Conservation (phyloP, 2,797 vertebrate genomes). For the Ciconia nigra region DNA sequence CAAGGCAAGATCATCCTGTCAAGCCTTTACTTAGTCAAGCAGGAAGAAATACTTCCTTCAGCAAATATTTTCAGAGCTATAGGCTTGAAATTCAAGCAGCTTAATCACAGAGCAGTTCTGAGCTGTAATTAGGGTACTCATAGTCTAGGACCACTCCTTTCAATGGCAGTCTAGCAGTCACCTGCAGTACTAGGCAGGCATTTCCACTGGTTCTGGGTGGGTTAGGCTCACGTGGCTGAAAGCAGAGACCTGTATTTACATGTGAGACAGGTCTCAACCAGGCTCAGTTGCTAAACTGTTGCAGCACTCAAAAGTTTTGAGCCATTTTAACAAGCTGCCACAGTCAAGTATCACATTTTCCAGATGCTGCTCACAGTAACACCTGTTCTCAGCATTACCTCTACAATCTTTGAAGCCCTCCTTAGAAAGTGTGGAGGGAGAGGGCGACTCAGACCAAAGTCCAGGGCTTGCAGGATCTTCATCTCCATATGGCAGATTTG, state of each 20-base stretch:
- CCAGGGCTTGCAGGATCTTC: conserved; percentile 65
- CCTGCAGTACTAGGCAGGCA: neutral
- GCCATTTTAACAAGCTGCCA: neutral
- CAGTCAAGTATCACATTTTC: neutral
- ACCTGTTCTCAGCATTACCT: conserved; percentile 29
- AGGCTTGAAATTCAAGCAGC: neutral
- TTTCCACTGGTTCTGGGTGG: neutral
- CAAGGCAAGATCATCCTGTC: neutral
- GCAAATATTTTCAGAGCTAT: neutral
- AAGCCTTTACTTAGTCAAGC: neutral
- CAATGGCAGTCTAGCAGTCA: neutral
- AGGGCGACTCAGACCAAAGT: conserved; percentile 55
- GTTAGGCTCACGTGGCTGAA: neutral
- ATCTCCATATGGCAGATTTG: conserved; percentile 70
- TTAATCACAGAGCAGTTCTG: neutral
- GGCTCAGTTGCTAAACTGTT: neutral
- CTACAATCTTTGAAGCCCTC: conserved; percentile 53
- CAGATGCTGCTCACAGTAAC: neutral
- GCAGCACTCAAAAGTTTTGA: neutral
- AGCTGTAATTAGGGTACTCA: neutral
- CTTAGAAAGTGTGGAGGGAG: conserved; percentile 62
- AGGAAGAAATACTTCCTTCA: neutral
- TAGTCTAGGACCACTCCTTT: neutral
- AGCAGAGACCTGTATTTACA: neutral
- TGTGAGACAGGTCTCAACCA: neutral